Evolutionary conservation across 2,888 invertebrate genomes (phyloP).

Genomic region (Diadegma fenestrale): DNA sequence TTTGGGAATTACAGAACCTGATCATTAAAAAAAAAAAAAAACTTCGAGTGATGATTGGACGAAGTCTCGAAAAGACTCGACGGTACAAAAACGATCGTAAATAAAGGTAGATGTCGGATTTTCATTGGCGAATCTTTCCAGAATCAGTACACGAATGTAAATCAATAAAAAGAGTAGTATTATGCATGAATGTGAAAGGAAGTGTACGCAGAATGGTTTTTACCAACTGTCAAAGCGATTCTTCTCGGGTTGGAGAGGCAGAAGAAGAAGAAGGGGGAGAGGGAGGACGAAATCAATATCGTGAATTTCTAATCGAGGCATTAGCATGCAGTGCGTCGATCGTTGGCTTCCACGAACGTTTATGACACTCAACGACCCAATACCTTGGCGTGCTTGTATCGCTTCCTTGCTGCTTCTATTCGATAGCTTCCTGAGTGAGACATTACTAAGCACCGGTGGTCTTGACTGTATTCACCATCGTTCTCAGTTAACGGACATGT

Average conservation of each 20-base stretch:
- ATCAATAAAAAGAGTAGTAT: slow-evolving; percentile 2
- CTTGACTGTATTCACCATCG: slow-evolving; percentile 50
- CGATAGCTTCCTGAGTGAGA: slow-evolving; percentile 58
- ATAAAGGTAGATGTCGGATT: neutral
- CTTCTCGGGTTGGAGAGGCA: neutral
- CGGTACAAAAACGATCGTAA: neutral
- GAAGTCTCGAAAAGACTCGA: neutral
- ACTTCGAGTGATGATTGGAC: neutral
- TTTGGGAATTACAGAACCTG: neutral
- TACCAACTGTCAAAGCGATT: slow-evolving; percentile 65
- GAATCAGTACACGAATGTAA: neutral
- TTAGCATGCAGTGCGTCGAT: slow-evolving; percentile 79
- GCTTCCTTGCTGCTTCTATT: slow-evolving; percentile 58
- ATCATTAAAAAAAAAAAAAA: neutral
- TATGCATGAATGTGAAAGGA: slow-evolving; percentile 30
- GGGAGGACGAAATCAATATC: slow-evolving; percentile 57
- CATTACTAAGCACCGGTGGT: slow-evolving; percentile 64
- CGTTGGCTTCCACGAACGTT: slow-evolving; percentile 77
- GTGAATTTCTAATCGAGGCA: slow-evolving; percentile 79
- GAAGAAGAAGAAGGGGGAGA: slow-evolving; percentile 10
- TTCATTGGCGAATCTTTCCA: neutral
- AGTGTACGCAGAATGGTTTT: slow-evolving; percentile 56
- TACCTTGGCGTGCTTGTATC: slow-evolving; percentile 71
- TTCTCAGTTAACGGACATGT: slow-evolving; percentile 50
- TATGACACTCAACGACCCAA: slow-evolving; percentile 79